These are phyloP conservation scores for Dinothrombium tinctorium DNA, from an alignment of 1,140 invertebrate species.

Conservation along the genomic window DNA sequence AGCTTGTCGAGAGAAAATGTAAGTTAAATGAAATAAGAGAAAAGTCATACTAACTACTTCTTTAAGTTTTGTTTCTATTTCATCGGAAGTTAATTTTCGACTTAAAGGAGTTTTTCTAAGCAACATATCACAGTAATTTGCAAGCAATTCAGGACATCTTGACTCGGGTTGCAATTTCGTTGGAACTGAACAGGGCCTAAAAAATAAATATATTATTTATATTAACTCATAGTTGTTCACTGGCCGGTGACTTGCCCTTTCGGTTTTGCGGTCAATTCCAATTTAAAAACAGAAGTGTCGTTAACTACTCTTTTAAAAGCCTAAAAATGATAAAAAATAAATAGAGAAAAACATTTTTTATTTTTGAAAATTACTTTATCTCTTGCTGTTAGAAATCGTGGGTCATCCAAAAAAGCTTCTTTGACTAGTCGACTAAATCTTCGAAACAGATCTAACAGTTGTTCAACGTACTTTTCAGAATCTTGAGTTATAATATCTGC, in stretches of 20 bases:
- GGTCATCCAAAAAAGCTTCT: constrained; percentile 89
- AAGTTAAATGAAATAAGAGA: constrained; percentile 7
- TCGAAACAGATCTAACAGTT: constrained; percentile 72
- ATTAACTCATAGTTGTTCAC: neutral
- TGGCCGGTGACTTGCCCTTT: constrained; percentile 25
- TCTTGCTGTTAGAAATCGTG: constrained; percentile 81
- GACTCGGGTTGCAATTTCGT: constrained; percentile 36
- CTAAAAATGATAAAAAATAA: constrained; percentile 14
- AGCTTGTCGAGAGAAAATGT: constrained; percentile 38
- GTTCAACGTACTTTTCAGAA: constrained; percentile 96
- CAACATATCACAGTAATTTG: constrained; percentile 99
- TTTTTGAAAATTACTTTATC: constrained; percentile 41
- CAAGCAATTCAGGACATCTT: constrained; percentile 91
- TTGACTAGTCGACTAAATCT: constrained; percentile 73
- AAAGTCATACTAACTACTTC: constrained; percentile 47
- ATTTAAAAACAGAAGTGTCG: constrained; percentile 83
- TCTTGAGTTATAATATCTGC: constrained; percentile 91
- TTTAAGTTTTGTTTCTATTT: constrained; percentile 75
- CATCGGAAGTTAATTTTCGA: constrained; percentile 86
- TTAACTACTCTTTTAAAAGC: constrained; percentile 95
- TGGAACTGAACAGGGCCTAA: neutral
- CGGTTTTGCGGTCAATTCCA: constrained; percentile 40
- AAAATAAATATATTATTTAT: neutral
- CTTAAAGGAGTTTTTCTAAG: constrained; percentile 84
- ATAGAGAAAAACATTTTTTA: neutral